phyloP scores from a whole-genome alignment of 92 coral and sea anemone genomes.

The Scolanthus callimorphus region DNA sequence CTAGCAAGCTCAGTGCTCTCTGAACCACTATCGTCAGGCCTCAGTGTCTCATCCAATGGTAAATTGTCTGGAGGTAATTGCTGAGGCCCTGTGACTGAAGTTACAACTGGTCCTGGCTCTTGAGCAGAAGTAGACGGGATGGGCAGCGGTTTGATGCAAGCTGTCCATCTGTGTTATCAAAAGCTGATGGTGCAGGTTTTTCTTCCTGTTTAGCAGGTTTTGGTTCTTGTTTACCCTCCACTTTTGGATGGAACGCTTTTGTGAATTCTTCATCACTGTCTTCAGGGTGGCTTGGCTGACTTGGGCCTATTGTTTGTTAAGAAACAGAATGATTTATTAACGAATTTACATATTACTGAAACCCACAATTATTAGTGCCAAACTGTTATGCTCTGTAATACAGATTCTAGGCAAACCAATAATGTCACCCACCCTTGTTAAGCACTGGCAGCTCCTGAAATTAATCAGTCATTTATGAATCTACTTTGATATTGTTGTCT shows the following conservation, averaged over 20 bases:
- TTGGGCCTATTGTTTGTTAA: too few relatives aligned
- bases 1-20: not conserved
- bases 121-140: not conserved
- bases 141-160: not conserved
- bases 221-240: not conserved
- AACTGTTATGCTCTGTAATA: too few relatives aligned
- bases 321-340: too few relatives aligned
- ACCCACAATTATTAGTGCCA: too few relatives aligned
- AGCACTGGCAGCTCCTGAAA: too few relatives aligned
- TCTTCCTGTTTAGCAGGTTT: not conserved
- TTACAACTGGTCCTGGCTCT: too few relatives aligned
- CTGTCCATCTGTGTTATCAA: not conserved
- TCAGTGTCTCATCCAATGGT: not conserved
- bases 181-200: not conserved
- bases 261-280: constrained; percentile 90
- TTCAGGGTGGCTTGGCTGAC: constrained; percentile 30
- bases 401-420: too few relatives aligned
- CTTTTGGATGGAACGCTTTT: constrained; percentile 42
- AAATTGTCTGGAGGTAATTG: not conserved
- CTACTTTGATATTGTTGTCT: too few relatives aligned
- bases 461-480: too few relatives aligned
- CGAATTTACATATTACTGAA: too few relatives aligned
- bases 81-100: too few relatives aligned
- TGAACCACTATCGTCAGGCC: not conserved
- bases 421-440: too few relatives aligned